These are phyloP conservation scores for Sardina pilchardus DNA, from an alignment of 2,113 vertebrate species.

Conservation along the genomic window DNA sequence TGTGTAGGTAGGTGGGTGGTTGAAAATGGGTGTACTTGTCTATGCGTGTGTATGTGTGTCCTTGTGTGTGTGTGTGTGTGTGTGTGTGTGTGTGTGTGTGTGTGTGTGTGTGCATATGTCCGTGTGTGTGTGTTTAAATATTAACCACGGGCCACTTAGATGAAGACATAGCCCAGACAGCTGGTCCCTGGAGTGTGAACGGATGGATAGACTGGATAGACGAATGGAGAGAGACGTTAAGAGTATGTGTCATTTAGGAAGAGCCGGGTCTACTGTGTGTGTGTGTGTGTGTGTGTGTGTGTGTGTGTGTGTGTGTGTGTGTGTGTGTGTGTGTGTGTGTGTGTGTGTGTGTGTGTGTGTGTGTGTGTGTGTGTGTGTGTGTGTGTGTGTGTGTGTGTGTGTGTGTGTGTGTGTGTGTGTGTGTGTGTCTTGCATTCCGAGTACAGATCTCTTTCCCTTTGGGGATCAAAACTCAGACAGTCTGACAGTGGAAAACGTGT, in stretches of 20 bases:
- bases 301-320: no score
- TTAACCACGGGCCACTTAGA: conserved; percentile 7
- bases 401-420: background rate
- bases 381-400: background rate
- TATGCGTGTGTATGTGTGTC: background rate
- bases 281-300: background rate
- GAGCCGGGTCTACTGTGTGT: background rate
- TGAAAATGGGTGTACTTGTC: background rate
- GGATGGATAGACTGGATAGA: background rate
- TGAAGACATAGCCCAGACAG: background rate
- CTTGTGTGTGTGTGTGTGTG: background rate
- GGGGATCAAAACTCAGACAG: background rate
- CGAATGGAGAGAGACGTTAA: background rate
- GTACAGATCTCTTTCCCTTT: background rate
- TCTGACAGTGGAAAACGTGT: background rate
- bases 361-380: background rate
- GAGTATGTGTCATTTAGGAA: background rate
- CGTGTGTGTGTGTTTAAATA: background rate
- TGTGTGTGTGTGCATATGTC: background rate
- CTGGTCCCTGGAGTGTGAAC: background rate
- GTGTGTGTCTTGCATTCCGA: background rate
- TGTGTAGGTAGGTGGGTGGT: background rate
- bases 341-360: no score
- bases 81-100: background rate
- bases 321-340: no score